phyloP scores from a whole-genome alignment of 2,113 vertebrate species.

The Dascyllus trimaculatus region DNA sequence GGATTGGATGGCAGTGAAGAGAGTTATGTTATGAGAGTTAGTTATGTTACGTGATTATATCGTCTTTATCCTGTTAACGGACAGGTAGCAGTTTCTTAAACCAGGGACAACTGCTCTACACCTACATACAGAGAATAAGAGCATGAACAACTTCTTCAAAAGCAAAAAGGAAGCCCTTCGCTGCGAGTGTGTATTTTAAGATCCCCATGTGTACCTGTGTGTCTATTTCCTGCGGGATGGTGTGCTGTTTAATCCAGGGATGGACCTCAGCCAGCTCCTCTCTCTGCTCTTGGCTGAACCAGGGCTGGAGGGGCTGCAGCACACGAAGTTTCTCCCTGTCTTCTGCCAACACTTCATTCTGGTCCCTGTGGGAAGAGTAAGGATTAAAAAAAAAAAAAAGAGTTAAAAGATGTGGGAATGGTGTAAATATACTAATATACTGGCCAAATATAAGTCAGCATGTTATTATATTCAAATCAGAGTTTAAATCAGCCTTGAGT shows the following conservation, averaged over 20 bases:
- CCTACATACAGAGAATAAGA: too few relatives aligned
- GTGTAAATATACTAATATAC: background rate
- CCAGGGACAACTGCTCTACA: too few relatives aligned
- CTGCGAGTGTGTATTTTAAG: background rate
- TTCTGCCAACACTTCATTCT: conserved; percentile 86
- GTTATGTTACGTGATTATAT: too few relatives aligned
- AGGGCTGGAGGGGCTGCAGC: conserved; percentile 87
- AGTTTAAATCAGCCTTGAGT: too few relatives aligned
- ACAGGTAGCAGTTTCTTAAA: too few relatives aligned
- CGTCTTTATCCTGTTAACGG: too few relatives aligned
- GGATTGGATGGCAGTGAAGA: too few relatives aligned
- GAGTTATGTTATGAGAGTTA: too few relatives aligned
- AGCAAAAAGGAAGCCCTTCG: too few relatives aligned
- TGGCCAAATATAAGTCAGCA: background rate
- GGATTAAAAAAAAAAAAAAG: background rate
- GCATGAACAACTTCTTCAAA: too few relatives aligned
- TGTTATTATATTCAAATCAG: background rate
- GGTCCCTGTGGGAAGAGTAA: conserved; percentile 77
- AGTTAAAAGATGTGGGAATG: conserved; percentile 5
- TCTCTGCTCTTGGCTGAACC: conserved; percentile 87
- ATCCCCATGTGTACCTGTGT: conserved; percentile 80
- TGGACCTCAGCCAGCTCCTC: conserved; percentile 88
- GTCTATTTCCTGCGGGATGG: conserved; percentile 83
- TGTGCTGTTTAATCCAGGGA: conserved; percentile 86
- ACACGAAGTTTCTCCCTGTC: conserved; percentile 87